Base-by-base conservation (phyloP, 1,140 invertebrate genomes). In the Belonocnema kinseyi region DNA sequence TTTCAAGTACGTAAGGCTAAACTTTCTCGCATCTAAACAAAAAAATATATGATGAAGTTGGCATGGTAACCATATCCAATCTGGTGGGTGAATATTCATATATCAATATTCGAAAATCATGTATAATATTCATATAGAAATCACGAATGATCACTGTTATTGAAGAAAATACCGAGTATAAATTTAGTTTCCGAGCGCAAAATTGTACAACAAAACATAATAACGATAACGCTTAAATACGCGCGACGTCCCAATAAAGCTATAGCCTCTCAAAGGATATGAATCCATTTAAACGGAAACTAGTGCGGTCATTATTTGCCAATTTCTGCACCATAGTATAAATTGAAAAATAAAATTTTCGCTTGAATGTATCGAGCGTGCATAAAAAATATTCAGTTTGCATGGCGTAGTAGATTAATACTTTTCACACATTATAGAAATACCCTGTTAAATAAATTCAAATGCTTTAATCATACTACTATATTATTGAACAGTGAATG, bases 201-300 rank as follows among this genome's bases (percentile, higher is more conserved):
- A 61, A 61, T 40, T 61, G 58, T 61, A 54, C 17, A 19, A 54
- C 16, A 19, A 54, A 19, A 17, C 53, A 54, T 46, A 46, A 46
- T 46, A 46, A 46, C 40, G 40, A 46, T 46, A 46, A 46, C 58
- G 58, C 58, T 61, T 58, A 58, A 58, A 61, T 61, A 61, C 16
- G 26, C 58, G 58, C 19, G 56, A 58, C 26, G 21, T 12, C 33
- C 11, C 21, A 61, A 61, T 26, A 26, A 33, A 26, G 16, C 11
- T 26, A 13, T 61, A 61, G 58, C 26, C 58, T 61, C 58, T 61
- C 58, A 61, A 61, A 61, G 21, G 58, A 40, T 61, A 26, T 61
- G 40, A 61, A 61, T 61, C 58, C 58, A 61, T 58, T 58, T 58
- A 58, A 58, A 58, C 17, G 56, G 56, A 58, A 58, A 19, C 56